Base-by-base conservation (phyloP, 2,113 vertebrate genomes). In the Arenaria interpres region DNA sequence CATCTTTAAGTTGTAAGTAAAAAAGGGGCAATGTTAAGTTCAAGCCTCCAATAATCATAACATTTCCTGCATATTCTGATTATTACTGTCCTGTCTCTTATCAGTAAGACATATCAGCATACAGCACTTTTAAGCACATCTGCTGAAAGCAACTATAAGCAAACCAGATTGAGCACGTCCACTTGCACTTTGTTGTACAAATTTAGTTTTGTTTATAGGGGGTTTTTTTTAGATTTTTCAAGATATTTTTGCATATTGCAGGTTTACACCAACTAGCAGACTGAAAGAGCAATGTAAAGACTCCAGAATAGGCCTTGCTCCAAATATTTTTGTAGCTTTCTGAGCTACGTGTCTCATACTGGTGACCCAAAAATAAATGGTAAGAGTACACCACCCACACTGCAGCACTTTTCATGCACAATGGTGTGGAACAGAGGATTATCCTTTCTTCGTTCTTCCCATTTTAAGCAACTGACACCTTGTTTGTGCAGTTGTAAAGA, bases 281-380 rank as follows among this genome's bases (percentile, higher is more conserved):
- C 75, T 91, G 75, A 83, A 90, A 71, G 41, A 88, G 12, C 62
- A 91, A n/a, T 57, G 83, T 33, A 73, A 56, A 68, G 32, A 50
- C 3, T 76, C 91, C 33, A 80, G 54, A 93, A 93, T 96, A 95
- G 89, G 66, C n/a, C 39, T 80, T 3, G 32, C 50, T 80, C 54
- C 20, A 83, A 96, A 41, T 83, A 94, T 89, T 95, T 94, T 76
- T 88, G 39, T 87, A 85, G 32, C 46, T 71, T 97, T 88, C 75
- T 69, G 71, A 95, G 91, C 23, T 48, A 11, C 14, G 9, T 67
- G 37, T 80, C 62, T 93, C 80, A 88, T 91, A 50, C 12, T 41
- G 41, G 50, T 90, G 20, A 69, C 27, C 82, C 91, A 93, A 93
- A 96, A 94, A 95, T 94, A 91, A 37, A 66, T 12, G 45, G 43